Base-by-base conservation (phyloP, 2,113 vertebrate genomes). In the Megaceryle torquata region DNA sequence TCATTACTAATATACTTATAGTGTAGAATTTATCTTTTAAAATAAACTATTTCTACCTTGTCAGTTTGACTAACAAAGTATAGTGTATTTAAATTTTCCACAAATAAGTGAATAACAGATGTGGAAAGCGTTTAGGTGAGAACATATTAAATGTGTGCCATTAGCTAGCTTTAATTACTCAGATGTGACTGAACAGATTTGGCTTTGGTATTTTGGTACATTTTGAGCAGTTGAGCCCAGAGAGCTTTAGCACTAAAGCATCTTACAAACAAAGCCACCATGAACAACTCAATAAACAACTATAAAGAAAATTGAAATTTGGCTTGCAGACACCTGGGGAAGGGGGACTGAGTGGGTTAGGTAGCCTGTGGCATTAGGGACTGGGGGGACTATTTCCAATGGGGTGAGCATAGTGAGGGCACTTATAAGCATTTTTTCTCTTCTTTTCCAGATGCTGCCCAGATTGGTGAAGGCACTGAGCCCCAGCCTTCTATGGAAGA, bases 401-500 rank as follows among this genome's bases (percentile, higher is more conserved):
- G 24, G 18, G 20, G 5, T 80, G 41, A 80, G 7, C 33, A 10
- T 6, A 10, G 13, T 2, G 10, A 1, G 20, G 12, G 21, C 35
- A 71, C 29, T 83, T 51, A 29, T 0, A 84, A 80, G 51, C 31
- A 9, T 12, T 64, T 65, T 91, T 39, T 90, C 15, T 15, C 5
- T 96, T 88, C 31, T 93, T 79, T 88, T 86, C 33, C 76, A 97
- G 94, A 94, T 11, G 35, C 82, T 88, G 78, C 86, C 57, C 81
- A 8, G 78, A 26, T 11, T 50, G 84, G 60, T 57, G 77, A 89
- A 65, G 76, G 46, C 0, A 1, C 15, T 81, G 96, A 97, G 44
- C n/a, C 76, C 4, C 90, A 75, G 61, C 48, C 44, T 2, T 8
- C 12, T 5, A 13, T 20, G 4, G 95, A 95, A 95, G 91, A 86